Evolutionary conservation across 1,140 invertebrate species (phyloP).

Genomic region (Daktulosphaira vitifoliae): DNA sequence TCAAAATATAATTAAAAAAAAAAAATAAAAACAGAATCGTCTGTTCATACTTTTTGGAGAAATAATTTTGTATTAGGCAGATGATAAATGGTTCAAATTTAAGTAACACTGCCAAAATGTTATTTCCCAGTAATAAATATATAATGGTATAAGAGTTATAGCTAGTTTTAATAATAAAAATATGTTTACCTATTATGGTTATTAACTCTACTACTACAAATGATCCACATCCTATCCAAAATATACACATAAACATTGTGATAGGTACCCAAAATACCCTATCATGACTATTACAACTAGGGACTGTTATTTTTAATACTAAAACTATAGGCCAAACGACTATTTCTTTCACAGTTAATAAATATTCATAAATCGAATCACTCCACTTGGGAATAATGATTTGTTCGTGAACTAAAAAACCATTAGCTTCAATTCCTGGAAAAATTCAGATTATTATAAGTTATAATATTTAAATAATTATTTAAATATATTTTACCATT

Average conservation of each 20-base stretch:
- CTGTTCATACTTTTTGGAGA: too few relatives aligned
- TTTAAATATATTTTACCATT: constrained; percentile 9
- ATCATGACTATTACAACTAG: constrained; percentile 40
- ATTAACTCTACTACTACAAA: constrained; percentile 66
- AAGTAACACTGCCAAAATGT: too few relatives aligned
- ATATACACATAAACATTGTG: constrained; percentile 57
- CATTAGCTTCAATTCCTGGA: constrained; percentile 5
- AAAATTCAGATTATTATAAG: not conserved
- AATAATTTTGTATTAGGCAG: too few relatives aligned
- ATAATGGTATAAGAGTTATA: too few relatives aligned
- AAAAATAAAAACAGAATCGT: too few relatives aligned
- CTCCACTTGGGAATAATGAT: constrained; percentile 20
- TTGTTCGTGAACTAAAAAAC: constrained; percentile 22
- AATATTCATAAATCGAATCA: constrained; percentile 1
- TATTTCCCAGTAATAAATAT: too few relatives aligned
- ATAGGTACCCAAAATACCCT: constrained; percentile 38
- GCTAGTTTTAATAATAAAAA: too few relatives aligned
- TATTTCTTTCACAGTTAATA: constrained; percentile 38
- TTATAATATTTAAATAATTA: too few relatives aligned
- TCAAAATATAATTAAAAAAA: too few relatives aligned
- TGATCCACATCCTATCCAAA: constrained; percentile 56
- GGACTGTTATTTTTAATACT: constrained; percentile 61
- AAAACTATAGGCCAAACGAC: constrained; percentile 60
- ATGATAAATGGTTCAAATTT: too few relatives aligned
- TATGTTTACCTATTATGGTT: constrained; percentile 54